Evolutionary conservation across 2,113 vertebrate genomes (phyloP), one percentile per base, ranked within the genome.

Genomic region (Anguilla japonica): DNA sequence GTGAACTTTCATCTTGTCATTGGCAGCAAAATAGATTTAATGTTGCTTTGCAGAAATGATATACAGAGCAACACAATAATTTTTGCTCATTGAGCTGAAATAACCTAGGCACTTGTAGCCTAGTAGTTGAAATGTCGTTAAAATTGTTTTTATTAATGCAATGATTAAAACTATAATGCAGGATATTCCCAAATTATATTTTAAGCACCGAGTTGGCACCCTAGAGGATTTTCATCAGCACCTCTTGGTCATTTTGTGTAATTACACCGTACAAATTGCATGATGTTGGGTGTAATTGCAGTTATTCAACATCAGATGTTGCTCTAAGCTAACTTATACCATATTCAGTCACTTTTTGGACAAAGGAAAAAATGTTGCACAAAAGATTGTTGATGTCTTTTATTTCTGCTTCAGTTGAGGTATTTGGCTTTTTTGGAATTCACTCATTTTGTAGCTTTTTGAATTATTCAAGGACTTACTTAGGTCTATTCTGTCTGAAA

Each of bases 191-290:
- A 7, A 41, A 40, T n/a, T 80, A 22, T 41, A 18, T 39, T 5
- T 34, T 26, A 67, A 67, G 3, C 22, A 8, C 1, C 22, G 16
- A 22, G 60, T 5, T 20, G 0, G 71, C n/a, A 75, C 60, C 7
- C n/a, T 75, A 22, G 16, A 41, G 29, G 29, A n/a, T 3, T 84
- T 18, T 50, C 46, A 79, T 41, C 18, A 26, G 4, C 67, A 15
- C 84, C 84, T 79, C 18, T 18, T 84, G 84, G 84, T 39, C 50
- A 6, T 41, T 85, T n/a, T 20, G 6, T 85, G 84, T 84, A 84
- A 78, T 26, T 43, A 75, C 84, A 85, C 13, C 13, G 5, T 71
- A 71, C 11, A 63, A 39, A 53, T 22, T 22, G 18, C 18, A 53
- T 3, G 43, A 20, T 46, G 4, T 3, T 34, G 41, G 67, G 29